Conservation (phyloP, 2,797 vertebrate genomes). For the Oceanodroma leucorhoa region DNA sequence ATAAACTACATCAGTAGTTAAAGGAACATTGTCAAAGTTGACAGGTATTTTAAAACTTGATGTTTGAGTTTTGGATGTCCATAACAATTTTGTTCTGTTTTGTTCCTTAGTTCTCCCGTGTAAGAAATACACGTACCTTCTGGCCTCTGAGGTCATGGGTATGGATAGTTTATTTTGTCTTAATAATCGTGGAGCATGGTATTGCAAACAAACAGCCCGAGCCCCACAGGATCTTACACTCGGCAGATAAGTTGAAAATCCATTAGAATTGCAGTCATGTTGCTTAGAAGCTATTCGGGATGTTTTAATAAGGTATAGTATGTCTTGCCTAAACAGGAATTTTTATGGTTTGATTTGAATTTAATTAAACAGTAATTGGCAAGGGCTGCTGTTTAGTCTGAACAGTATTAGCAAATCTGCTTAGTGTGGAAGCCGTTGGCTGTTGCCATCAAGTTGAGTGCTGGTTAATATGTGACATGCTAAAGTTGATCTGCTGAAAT, state of each 20-base stretch:
- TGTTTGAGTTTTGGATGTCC: neutral
- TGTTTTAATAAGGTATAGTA: neutral
- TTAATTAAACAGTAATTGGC: neutral
- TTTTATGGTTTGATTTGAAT: neutral
- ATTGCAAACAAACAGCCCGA: neutral
- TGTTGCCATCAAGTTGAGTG: accelerated
- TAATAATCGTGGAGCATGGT: neutral
- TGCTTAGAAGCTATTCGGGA: neutral
- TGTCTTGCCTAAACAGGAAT: neutral
- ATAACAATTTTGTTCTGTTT: neutral
- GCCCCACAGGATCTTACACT: neutral
- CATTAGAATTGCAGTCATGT: accelerated
- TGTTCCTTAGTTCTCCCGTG: neutral
- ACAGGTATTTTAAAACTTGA: neutral
- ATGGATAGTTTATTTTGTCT: neutral
- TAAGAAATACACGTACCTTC: neutral
- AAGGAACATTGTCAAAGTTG: neutral
- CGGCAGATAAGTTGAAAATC: neutral
- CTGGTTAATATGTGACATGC: neutral
- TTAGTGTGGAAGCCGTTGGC: neutral
- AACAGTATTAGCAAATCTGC: neutral
- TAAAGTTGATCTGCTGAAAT: neutral
- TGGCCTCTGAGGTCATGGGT: neutral
- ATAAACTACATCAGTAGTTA: neutral
- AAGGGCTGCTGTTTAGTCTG: neutral